phyloP scores from a whole-genome alignment of 2,797 vertebrate genomes.

The Sparidentex hasta region DNA sequence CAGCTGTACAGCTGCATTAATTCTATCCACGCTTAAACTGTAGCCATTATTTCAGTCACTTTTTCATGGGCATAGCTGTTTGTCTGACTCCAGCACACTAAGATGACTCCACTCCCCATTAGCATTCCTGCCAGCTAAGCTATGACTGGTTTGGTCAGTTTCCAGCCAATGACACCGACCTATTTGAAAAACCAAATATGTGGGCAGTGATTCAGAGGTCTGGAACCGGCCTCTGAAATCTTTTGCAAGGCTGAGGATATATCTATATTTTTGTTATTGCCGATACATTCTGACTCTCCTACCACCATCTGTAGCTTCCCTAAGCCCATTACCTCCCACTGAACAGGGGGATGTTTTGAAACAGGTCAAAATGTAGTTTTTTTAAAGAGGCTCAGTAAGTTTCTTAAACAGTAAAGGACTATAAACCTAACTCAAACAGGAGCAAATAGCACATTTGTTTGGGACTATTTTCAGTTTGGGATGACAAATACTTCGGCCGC shows the following conservation, averaged over 20 bases:
- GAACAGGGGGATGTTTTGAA: neutral
- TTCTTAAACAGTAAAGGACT: neutral
- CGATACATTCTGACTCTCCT: neutral
- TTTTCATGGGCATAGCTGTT: neutral
- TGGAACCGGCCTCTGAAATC: slow-evolving; percentile 5
- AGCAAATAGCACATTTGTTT: neutral
- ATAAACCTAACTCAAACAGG: neutral
- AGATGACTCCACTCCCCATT: neutral
- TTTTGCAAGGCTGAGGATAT: neutral
- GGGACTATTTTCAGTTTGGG: neutral
- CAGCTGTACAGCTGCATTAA: neutral
- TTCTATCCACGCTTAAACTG: neutral
- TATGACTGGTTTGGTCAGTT: slow-evolving; percentile 9
- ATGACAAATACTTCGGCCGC: slow-evolving; percentile 7
- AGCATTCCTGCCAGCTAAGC: slow-evolving; percentile 17
- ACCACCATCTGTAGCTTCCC: neutral
- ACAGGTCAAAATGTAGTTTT: neutral
- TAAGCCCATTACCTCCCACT: neutral
- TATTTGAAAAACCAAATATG: slow-evolving; percentile 9
- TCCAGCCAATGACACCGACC: slow-evolving; percentile 1
- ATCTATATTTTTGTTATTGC: slow-evolving; percentile 1
- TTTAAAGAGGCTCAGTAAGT: neutral
- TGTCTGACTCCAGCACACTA: neutral
- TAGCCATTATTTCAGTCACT: neutral
- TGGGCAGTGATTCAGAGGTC: slow-evolving; percentile 20